A percentile compares a stretch with the other conserved stretches of the same genome.
phyloP scores from a whole-genome alignment of 23 tunicate species.

The Halocynthia roretzi region DNA sequence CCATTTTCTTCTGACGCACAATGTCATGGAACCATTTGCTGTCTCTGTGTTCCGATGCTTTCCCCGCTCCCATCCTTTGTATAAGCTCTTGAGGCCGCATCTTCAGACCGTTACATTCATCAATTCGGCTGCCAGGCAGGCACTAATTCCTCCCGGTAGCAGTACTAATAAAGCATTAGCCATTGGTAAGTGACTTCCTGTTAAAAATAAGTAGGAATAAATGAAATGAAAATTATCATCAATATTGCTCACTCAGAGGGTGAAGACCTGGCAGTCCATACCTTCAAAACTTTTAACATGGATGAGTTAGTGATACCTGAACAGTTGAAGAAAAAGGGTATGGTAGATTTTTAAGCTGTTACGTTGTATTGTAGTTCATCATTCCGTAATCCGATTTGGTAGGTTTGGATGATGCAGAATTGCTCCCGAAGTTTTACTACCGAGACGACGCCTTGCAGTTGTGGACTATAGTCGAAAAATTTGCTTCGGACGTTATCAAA shows the following conservation, averaged over 20 bases:
- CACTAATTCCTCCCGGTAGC: slow-evolving; percentile 22
- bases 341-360: neutral
- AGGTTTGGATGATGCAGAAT: slow-evolving; percentile 39
- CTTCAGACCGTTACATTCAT: slow-evolving; percentile 54
- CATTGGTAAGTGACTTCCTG: slow-evolving; percentile 23
- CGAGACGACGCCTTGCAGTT: slow-evolving; percentile 57
- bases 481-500: slow-evolving; percentile 15
- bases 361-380: no score
- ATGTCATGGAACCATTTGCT: slow-evolving; percentile 57
- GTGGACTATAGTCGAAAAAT: slow-evolving; percentile 48
- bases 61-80: slow-evolving; percentile 58
- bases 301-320: slow-evolving; percentile 49
- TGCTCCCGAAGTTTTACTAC: slow-evolving; percentile 49
- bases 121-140: slow-evolving; percentile 45
- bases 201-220: neutral
- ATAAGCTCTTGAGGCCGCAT: slow-evolving; percentile 74
- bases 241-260: slow-evolving; percentile 27
- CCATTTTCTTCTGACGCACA: slow-evolving; percentile 61
- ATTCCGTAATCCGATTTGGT: neutral
- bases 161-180: slow-evolving; percentile 38
- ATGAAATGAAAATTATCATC: neutral
- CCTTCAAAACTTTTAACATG: slow-evolving; percentile 25
- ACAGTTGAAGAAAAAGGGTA: slow-evolving; percentile 34
- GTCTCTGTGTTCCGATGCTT: slow-evolving; percentile 67
- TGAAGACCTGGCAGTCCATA: slow-evolving; percentile 12